Conservation (phyloP, 1,140 invertebrate species). For the Reticulitermes speratus region DNA sequence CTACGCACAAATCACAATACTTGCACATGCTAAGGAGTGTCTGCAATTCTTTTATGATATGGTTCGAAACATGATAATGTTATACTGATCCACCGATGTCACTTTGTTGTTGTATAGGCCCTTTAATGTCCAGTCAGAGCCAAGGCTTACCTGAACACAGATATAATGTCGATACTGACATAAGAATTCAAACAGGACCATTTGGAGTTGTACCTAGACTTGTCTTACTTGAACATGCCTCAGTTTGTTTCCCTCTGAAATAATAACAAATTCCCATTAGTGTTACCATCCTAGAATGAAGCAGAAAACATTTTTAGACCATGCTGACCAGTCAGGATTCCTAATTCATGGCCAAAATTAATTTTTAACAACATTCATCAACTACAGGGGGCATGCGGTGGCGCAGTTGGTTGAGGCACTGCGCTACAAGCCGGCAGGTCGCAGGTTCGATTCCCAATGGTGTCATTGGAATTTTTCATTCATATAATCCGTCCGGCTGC, state of each 20-base stretch:
- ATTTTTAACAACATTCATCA: no score
- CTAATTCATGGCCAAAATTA: no score
- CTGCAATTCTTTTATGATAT: neutral
- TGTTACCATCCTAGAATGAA: neutral
- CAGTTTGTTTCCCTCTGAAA: neutral
- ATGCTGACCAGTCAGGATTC: neutral
- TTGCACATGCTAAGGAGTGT: neutral
- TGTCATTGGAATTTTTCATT: no score
- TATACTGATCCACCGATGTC: neutral
- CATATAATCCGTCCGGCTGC: no score
- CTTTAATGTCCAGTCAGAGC: neutral
- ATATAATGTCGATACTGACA: neutral
- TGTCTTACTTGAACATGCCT: slow-evolving; percentile 1
- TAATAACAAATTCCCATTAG: neutral
- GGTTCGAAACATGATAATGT: neutral
- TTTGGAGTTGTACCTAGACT: neutral
- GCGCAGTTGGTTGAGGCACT: no score
- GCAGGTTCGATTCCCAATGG: no score
- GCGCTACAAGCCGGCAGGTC: no score
- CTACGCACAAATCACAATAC: neutral
- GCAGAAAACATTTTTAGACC: no score
- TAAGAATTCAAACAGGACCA: slow-evolving; percentile 5
- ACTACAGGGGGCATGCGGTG: no score
- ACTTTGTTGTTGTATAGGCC: neutral
- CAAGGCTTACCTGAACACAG: slow-evolving; percentile 13